Conservation (phyloP, 2,888 invertebrate species). For the Cylindroiulus punctatus region DNA sequence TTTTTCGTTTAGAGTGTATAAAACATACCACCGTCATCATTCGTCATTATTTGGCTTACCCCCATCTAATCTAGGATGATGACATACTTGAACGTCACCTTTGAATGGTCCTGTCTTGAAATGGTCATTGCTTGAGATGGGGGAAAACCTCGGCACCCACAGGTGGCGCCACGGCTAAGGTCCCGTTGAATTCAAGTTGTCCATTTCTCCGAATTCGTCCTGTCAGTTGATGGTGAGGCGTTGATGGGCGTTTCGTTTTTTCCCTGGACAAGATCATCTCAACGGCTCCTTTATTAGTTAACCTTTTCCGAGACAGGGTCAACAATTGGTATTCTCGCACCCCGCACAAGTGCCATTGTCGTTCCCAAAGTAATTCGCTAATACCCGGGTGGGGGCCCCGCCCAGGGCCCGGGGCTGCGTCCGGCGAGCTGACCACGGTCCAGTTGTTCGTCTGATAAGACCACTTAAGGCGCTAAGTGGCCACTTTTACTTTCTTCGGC, state of each 20-base stretch:
- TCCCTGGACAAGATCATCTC: background rate
- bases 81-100: too few species aligned
- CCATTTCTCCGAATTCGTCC: conserved; percentile 3
- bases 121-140: too few species aligned
- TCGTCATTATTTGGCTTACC: too few species aligned
- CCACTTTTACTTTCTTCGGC: conserved; percentile 42
- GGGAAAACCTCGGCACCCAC: background rate
- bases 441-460: conserved; percentile 44
- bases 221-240: background rate
- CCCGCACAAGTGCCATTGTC: conserved; percentile 14
- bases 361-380: background rate
- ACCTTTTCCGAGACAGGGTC: background rate
- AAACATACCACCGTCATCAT: too few species aligned
- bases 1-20: too few species aligned
- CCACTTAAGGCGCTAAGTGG: conserved; percentile 50
- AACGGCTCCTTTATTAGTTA: background rate
- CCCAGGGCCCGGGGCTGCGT: background rate
- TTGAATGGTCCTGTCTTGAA: too few species aligned
- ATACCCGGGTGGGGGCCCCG: background rate
- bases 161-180: background rate
- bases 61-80: too few species aligned
- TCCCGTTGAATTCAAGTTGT: background rate
- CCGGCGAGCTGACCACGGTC: conserved; percentile 49
- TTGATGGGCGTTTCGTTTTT: background rate
- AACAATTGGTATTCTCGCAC: background rate